A percentile compares a stretch with the other conserved stretches of the same genome.
These are phyloP conservation scores for Sycophila sp. DNA, from an alignment of 1,140 invertebrate species.

Conservation along the genomic window DNA sequence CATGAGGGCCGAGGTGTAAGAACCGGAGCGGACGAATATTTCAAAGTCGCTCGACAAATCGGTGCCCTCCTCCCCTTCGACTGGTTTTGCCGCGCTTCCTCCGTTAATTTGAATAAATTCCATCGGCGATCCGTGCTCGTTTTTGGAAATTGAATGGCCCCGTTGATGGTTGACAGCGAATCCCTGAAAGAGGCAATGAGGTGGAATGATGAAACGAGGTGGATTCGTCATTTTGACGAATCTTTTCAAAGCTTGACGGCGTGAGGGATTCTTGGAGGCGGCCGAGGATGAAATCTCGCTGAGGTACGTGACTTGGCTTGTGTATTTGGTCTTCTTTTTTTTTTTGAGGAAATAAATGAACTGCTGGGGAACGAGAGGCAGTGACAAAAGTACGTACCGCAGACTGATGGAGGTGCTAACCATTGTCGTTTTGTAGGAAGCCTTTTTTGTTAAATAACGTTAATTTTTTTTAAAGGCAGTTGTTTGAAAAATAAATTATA, in stretches of 20 bases:
- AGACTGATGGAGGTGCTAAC: neutral
- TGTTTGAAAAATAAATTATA: slow-evolving; percentile 7
- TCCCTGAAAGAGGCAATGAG: neutral
- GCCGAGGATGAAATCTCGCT: neutral
- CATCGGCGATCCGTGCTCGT: neutral
- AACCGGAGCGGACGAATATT: neutral
- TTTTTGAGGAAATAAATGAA: neutral
- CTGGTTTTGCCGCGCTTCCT: too few relatives aligned
- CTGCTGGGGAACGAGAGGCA: neutral
- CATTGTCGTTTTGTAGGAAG: neutral
- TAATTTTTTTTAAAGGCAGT: too few relatives aligned
- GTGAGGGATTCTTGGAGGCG: neutral
- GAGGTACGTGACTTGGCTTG: too few relatives aligned
- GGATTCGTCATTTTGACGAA: slow-evolving; percentile 8
- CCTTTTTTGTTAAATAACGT: too few relatives aligned
- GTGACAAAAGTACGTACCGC: slow-evolving; percentile 10
- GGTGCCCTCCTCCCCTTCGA: too few relatives aligned
- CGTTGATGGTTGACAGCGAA: slow-evolving; percentile 8
- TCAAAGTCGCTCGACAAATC: neutral
- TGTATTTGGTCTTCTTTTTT: neutral
- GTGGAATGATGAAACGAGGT: neutral
- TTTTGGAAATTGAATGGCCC: neutral
- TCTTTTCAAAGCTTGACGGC: too few relatives aligned
- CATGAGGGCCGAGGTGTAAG: neutral
- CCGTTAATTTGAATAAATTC: too few relatives aligned